These are phyloP conservation scores for Lasioglossum morio DNA, from an alignment of 2,888 invertebrate genomes.

Conservation along the genomic window DNA sequence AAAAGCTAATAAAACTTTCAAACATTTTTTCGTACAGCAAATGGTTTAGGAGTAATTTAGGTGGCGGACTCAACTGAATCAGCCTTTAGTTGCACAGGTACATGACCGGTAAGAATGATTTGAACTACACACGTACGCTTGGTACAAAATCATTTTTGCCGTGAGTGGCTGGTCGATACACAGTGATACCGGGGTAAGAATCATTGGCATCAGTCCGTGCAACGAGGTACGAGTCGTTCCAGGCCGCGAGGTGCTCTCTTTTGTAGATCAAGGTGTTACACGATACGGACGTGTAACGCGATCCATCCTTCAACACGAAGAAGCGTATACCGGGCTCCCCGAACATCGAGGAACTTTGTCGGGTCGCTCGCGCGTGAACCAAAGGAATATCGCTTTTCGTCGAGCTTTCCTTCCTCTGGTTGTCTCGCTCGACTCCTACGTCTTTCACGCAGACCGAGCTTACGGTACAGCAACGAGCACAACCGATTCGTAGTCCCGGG, in stretches of 20 bases:
- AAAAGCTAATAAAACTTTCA: too few species aligned
- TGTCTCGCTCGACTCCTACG: slow-evolving; percentile 36
- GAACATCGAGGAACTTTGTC: slow-evolving; percentile 68
- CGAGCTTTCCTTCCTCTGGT: slow-evolving; percentile 65
- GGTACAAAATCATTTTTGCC: neutral
- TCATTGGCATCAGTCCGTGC: neutral
- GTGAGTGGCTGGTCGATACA: neutral
- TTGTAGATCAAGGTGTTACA: slow-evolving; percentile 67
- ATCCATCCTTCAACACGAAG: slow-evolving; percentile 65
- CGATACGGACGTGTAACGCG: slow-evolving; percentile 67
- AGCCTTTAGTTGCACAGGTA: too few species aligned
- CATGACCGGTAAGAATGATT: too few species aligned
- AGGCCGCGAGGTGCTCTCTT: slow-evolving; percentile 53
- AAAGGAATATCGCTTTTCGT: slow-evolving; percentile 70
- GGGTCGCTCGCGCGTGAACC: slow-evolving; percentile 63
- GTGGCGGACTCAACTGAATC: too few species aligned
- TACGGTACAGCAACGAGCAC: neutral
- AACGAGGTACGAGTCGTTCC: slow-evolving; percentile 25
- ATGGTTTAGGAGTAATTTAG: too few species aligned
- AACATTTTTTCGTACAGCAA: too few species aligned
- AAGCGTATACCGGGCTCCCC: slow-evolving; percentile 40
- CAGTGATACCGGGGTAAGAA: neutral
- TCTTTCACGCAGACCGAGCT: slow-evolving; percentile 3
- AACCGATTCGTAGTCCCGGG: neutral
- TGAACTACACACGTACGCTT: neutral